Percentiles rank a stretch among this genome's conserved stretches.
These are phyloP conservation scores for Zelleria hepariella DNA, from an alignment of 2,888 invertebrate species.

Conservation along the genomic window DNA sequence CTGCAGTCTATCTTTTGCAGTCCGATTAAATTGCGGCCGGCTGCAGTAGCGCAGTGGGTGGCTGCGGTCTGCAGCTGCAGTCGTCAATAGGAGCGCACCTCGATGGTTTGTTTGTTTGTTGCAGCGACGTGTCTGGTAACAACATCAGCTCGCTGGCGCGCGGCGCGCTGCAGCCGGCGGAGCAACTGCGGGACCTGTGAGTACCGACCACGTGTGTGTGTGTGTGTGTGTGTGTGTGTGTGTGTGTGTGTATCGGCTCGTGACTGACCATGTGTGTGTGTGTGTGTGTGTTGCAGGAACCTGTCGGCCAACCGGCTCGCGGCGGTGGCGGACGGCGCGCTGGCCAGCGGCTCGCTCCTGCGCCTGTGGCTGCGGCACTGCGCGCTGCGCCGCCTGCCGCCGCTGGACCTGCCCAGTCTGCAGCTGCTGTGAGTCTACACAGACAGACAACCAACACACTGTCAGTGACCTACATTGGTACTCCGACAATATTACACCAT, in stretches of 20 bases:
- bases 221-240: constrained; percentile 69
- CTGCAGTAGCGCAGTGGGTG: too few species aligned
- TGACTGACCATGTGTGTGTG: constrained; percentile 43
- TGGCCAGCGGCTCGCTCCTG: constrained; percentile 51
- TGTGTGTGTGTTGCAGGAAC: constrained; percentile 68
- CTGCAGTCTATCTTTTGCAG: too few species aligned
- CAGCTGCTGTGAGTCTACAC: constrained; percentile 42
- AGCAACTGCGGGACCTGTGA: constrained; percentile 82
- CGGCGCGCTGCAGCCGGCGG: constrained; percentile 77
- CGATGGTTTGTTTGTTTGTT: constrained; percentile 30
- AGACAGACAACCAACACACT: neutral
- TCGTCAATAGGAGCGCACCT: too few species aligned
- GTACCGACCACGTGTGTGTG: constrained; percentile 49
- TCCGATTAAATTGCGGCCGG: too few species aligned
- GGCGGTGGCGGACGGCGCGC: constrained; percentile 76
- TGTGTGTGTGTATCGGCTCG: constrained; percentile 82
- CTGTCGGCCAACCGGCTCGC: constrained; percentile 83
- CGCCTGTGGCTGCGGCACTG: constrained; percentile 22
- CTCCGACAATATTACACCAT: too few species aligned
- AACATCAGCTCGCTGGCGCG: constrained; percentile 82
- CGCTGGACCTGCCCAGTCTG: constrained; percentile 29
- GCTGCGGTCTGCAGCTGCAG: too few species aligned
- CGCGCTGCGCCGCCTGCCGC: constrained; percentile 1
- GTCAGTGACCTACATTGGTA: too few species aligned
- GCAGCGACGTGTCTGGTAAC: constrained; percentile 86